Conservation (phyloP, 2,113 vertebrate genomes). For the Mus pahari region DNA sequence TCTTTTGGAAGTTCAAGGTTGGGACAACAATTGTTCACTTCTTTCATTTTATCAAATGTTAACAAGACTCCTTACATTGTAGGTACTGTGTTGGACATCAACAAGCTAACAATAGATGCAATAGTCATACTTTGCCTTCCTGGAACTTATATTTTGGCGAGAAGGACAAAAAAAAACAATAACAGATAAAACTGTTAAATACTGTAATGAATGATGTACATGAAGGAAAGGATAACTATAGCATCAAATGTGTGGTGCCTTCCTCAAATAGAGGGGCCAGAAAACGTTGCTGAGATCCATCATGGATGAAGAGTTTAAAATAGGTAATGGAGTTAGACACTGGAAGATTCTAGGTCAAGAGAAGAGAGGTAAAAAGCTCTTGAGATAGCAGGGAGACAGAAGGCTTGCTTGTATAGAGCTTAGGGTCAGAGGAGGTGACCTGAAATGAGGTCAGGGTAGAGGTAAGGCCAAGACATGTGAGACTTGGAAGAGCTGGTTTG, state of each 20-base stretch:
- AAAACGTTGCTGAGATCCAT: background rate
- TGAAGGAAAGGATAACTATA: background rate
- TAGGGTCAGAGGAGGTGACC: background rate
- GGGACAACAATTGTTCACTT: background rate
- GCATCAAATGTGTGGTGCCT: background rate
- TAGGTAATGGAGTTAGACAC: background rate
- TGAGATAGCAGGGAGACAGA: background rate
- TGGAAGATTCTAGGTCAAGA: background rate
- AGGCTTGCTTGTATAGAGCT: background rate
- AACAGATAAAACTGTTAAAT: constrained; percentile 12
- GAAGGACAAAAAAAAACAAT: background rate
- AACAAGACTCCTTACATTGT: background rate
- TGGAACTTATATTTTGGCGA: background rate
- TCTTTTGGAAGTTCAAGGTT: background rate
- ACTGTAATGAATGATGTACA: background rate
- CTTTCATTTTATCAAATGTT: background rate
- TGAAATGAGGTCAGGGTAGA: background rate
- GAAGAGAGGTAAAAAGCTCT: background rate
- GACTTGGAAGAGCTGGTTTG: background rate
- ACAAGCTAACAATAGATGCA: background rate
- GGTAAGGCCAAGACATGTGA: background rate
- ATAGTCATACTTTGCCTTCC: background rate
- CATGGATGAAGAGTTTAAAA: background rate
- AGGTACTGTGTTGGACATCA: too few relatives aligned
- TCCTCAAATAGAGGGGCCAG: background rate